These are phyloP conservation scores for Acanthopagrus latus DNA, from an alignment of 2,797 vertebrate genomes.

Conservation along the genomic window DNA sequence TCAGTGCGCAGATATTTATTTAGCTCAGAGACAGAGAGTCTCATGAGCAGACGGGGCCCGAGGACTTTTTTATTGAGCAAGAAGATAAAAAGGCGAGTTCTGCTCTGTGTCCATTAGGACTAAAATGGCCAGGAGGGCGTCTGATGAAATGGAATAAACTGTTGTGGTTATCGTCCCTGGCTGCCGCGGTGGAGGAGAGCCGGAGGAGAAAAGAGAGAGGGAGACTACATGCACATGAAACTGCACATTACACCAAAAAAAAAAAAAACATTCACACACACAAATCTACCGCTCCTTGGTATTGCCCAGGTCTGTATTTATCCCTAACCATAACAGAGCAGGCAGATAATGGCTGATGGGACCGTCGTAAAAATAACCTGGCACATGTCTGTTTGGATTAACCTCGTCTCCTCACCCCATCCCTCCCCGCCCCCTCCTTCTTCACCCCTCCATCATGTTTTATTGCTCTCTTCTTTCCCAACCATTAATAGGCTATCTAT, in stretches of 20 bases:
- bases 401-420: slow-evolving; percentile 48
- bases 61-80: slow-evolving; percentile 90
- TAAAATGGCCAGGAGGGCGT: slow-evolving; percentile 86
- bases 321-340: slow-evolving; percentile 79
- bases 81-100: slow-evolving; percentile 84
- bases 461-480: slow-evolving; percentile 47
- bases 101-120: slow-evolving; percentile 89
- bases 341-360: slow-evolving; percentile 81
- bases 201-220: slow-evolving; percentile 33
- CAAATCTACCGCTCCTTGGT: slow-evolving; percentile 54
- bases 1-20: slow-evolving; percentile 66
- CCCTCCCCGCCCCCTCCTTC: slow-evolving; percentile 35
- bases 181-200: slow-evolving; percentile 51
- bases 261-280: slow-evolving; percentile 48
- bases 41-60: slow-evolving; percentile 45
- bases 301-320: slow-evolving; percentile 81
- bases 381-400: slow-evolving; percentile 79
- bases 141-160: slow-evolving; percentile 82
- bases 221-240: slow-evolving; percentile 7
- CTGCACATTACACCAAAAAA: slow-evolving; percentile 41
- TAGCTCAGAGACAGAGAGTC: slow-evolving; percentile 59
- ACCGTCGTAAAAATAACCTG: slow-evolving; percentile 82
- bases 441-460: slow-evolving; percentile 64
- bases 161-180: slow-evolving; percentile 72
- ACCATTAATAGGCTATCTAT: slow-evolving; percentile 23